These are phyloP conservation scores for Girardia tigrina DNA, from an alignment of 2,888 invertebrate species.

Conservation along the genomic window DNA sequence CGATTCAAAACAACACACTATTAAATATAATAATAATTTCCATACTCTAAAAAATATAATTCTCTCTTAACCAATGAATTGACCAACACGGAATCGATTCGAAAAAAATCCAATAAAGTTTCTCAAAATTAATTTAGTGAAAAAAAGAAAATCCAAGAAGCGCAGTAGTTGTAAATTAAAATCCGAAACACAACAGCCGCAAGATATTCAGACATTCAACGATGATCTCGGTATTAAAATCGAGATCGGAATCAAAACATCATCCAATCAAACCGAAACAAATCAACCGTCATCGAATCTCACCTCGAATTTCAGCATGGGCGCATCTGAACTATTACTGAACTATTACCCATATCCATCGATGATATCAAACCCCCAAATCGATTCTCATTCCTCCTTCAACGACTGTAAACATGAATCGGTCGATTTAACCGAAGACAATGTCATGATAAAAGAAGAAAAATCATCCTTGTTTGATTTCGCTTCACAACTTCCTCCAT, in stretches of 20 bases:
- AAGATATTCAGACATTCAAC: background rate
- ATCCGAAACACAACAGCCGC: background rate
- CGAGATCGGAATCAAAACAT: background rate
- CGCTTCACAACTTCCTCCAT: no score
- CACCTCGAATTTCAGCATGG: background rate
- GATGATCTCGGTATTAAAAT: conserved; percentile 1
- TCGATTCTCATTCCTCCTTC: no score
- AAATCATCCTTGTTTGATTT: background rate
- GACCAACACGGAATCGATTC: no score
- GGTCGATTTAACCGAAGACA: background rate
- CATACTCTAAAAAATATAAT: no score
- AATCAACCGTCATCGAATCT: background rate
- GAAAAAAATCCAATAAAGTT: no score
- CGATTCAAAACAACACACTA: no score
- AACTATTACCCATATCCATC: background rate
- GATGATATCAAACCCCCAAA: background rate
- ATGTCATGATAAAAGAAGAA: background rate
- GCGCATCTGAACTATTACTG: background rate
- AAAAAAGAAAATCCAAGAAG: background rate
- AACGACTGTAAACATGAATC: background rate
- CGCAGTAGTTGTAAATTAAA: background rate
- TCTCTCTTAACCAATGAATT: no score
- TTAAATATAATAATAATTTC: no score
- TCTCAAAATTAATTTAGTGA: background rate
- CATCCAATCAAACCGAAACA: background rate